phyloP scores from a whole-genome alignment of 2,888 invertebrate species.

The Campoletis raptor region DNA sequence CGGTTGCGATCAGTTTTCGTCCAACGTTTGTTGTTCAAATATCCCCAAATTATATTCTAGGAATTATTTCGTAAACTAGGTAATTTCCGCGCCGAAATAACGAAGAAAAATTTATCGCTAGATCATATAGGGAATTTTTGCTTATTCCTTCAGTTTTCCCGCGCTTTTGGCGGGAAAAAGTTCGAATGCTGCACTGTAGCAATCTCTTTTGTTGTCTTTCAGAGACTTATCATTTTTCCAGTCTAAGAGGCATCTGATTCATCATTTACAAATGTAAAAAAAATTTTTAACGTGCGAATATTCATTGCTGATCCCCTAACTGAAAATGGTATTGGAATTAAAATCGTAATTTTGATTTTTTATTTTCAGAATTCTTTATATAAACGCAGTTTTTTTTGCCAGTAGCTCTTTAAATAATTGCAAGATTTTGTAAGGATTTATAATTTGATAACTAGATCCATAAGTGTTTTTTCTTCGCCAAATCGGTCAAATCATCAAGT shows the following conservation, averaged over 20 bases:
- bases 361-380: not conserved
- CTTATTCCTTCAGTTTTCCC: not conserved
- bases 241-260: not conserved
- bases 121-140: not conserved
- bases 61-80: conserved; percentile 16
- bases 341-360: not conserved
- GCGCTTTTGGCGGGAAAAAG: not conserved
- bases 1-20: conserved; percentile 62
- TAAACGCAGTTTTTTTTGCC: not conserved
- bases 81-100: not conserved
- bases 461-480: not conserved
- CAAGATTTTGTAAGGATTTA: not conserved
- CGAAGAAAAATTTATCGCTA: not conserved
- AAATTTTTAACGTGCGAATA: not conserved
- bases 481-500: not conserved
- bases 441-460: not conserved
- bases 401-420: not conserved
- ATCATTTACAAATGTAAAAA: not conserved
- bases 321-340: not conserved
- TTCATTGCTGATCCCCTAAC: not conserved
- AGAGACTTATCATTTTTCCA: not conserved
- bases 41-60: conserved; percentile 44
- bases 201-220: not conserved
- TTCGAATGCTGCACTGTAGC: not conserved
- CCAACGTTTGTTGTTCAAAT: conserved; percentile 55